Conservation (phyloP, 2,888 invertebrate genomes). For the Andricus quercusramuli region DNA sequence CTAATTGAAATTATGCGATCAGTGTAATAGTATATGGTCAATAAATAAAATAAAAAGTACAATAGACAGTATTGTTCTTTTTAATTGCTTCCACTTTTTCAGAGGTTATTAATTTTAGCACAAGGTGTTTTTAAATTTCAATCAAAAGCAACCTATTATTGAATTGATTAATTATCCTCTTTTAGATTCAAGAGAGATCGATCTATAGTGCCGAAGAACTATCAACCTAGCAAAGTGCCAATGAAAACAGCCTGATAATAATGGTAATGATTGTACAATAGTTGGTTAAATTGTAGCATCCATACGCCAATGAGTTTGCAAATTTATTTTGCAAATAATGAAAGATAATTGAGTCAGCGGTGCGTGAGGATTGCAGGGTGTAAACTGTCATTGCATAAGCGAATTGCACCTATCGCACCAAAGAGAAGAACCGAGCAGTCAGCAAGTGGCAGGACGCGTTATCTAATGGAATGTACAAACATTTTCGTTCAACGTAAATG, state of each 20-base stretch:
- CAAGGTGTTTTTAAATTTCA: no score
- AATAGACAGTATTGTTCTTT: no score
- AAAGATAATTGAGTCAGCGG: conserved; percentile 15
- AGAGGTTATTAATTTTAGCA: no score
- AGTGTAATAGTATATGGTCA: no score
- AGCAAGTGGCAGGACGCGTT: conserved; percentile 39
- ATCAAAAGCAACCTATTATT: no score
- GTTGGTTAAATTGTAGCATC: background rate
- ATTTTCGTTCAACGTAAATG: conserved; percentile 74
- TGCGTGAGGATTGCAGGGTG: background rate
- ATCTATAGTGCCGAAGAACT: background rate
- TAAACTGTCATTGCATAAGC: conserved; percentile 10
- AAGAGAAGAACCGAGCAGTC: conserved; percentile 30
- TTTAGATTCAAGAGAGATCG: no score
- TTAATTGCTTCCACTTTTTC: no score
- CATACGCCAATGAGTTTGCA: background rate
- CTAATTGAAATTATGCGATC: no score
- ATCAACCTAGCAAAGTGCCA: background rate
- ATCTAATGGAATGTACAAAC: conserved; percentile 64
- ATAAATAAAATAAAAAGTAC: no score
- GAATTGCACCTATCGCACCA: conserved; percentile 8
- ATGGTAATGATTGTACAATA: background rate
- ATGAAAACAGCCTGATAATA: background rate
- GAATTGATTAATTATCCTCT: no score
- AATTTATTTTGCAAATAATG: background rate